phyloP scores from a whole-genome alignment of 1,140 invertebrate species.

The Semibalanus balanoides region DNA sequence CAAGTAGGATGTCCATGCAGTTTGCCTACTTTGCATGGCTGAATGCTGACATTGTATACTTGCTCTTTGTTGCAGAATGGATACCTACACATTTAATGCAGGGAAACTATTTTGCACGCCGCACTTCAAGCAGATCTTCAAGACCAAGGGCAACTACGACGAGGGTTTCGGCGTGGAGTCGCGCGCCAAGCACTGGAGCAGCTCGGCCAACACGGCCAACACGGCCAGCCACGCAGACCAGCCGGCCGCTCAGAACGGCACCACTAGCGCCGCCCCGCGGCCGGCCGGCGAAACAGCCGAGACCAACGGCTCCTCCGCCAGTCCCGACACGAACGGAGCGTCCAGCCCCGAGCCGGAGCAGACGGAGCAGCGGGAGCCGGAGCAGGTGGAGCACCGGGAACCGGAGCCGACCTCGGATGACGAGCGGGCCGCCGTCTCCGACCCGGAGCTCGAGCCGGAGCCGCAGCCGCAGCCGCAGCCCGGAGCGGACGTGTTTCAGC shows the following conservation, averaged over 20 bases:
- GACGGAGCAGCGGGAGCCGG: background rate
- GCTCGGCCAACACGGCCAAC: background rate
- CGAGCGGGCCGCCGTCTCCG: background rate
- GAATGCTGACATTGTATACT: too few relatives aligned
- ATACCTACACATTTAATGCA: constrained; percentile 52
- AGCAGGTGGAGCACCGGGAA: background rate
- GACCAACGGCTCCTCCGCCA: background rate
- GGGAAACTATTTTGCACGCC: constrained; percentile 59
- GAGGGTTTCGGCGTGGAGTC: constrained; percentile 22
- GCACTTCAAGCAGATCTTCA: constrained; percentile 67
- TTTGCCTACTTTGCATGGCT: too few relatives aligned
- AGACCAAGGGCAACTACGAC: constrained; percentile 70
- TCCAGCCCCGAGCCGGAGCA: background rate
- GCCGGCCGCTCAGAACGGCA: background rate
- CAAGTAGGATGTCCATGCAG: too few relatives aligned
- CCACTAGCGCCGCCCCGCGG: too few relatives aligned
- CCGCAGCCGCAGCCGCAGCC: background rate
- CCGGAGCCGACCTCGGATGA: too few relatives aligned
- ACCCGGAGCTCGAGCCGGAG: background rate
- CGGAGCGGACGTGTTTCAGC: background rate
- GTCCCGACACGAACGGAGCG: background rate
- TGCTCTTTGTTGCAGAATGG: constrained; percentile 43
- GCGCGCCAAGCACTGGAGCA: background rate
- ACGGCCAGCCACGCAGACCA: background rate
- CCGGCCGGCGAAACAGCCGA: background rate